Evolutionary conservation across 2,888 invertebrate genomes (phyloP).

Genomic region (Hydriomena furcata): DNA sequence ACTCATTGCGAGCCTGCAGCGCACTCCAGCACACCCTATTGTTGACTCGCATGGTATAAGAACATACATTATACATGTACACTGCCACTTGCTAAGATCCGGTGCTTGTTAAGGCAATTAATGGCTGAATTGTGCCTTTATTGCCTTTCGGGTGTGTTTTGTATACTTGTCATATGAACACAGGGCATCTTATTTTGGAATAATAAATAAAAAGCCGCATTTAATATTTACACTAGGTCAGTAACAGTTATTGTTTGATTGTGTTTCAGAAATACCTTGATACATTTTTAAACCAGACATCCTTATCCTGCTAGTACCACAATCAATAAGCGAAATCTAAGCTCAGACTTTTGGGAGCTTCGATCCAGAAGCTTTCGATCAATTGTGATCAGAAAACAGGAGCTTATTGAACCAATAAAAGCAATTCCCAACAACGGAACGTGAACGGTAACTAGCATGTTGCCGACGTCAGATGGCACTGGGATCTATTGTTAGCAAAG

Average conservation of each 20-base stretch:
- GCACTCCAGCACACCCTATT: conserved; percentile 52
- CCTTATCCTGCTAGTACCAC: no score
- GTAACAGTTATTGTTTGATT: no score
- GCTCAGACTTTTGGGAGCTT: no score
- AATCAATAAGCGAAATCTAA: no score
- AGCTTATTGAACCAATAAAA: conserved; percentile 44
- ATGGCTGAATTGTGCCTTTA: conserved; percentile 20
- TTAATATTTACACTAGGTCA: no score
- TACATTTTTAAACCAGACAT: no score
- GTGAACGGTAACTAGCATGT: conserved; percentile 48
- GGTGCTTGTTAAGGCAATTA: conserved; percentile 29
- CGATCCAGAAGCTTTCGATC: background rate
- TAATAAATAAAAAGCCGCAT: no score
- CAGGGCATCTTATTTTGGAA: no score
- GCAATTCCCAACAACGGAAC: conserved; percentile 50
- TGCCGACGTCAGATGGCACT: conserved; percentile 56
- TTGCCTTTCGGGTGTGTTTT: conserved; percentile 14
- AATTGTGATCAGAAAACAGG: conserved; percentile 25
- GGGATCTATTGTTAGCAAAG: conserved; percentile 70
- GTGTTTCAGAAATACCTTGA: no score
- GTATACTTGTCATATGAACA: conserved; percentile 5
- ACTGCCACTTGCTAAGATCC: conserved; percentile 21
- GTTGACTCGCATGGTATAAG: conserved; percentile 43
- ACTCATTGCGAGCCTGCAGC: conserved; percentile 54
- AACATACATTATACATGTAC: conserved; percentile 18